These are phyloP conservation scores for Cephalotes varians DNA, from an alignment of 2,888 invertebrate genomes.

Conservation along the genomic window DNA sequence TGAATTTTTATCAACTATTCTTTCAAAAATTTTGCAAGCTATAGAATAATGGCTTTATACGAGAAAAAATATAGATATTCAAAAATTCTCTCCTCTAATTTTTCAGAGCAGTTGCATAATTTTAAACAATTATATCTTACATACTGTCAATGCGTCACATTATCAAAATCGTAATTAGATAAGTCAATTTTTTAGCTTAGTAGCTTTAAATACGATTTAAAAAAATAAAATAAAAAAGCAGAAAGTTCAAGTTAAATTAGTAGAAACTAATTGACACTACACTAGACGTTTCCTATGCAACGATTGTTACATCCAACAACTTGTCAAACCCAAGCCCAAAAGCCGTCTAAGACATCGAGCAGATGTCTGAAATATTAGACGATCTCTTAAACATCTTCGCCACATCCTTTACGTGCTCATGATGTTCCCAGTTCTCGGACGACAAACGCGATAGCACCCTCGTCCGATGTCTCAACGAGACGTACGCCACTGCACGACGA, in stretches of 20 bases:
- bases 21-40: background rate
- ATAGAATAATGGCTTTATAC: background rate
- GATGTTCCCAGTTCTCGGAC: slow-evolving; percentile 4
- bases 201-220: background rate
- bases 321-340: background rate
- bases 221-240: too few relatives aligned
- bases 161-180: background rate
- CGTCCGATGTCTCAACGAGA: slow-evolving; percentile 41
- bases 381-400: slow-evolving; percentile 23
- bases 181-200: background rate
- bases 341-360: slow-evolving; percentile 16
- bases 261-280: background rate
- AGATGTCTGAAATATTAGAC: slow-evolving; percentile 50
- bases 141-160: background rate
- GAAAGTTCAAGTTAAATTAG: background rate
- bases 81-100: background rate
- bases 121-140: background rate
- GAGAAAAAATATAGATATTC: background rate
- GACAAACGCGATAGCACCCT: slow-evolving; percentile 41
- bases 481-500: slow-evolving; percentile 71
- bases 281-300: background rate
- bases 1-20: background rate
- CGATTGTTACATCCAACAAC: slow-evolving; percentile 3
- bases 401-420: background rate
- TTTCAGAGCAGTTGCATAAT: background rate